Base-by-base conservation (phyloP, 2,797 vertebrate species). In the Nyctibius grandis region DNA sequence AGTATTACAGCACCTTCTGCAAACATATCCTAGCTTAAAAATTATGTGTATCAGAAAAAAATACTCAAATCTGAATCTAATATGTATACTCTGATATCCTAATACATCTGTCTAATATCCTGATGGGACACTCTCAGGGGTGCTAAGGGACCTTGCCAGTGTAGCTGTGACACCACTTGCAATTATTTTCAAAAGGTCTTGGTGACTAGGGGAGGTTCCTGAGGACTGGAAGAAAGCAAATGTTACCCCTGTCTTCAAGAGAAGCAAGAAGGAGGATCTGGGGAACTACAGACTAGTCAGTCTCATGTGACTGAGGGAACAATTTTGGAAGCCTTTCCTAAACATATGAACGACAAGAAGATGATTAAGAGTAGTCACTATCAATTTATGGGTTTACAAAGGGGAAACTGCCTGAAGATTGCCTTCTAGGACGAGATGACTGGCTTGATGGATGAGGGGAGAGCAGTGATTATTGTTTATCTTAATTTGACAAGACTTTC, bases 21-120 rank as follows among this genome's bases (percentile, higher is more conserved):
- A 95, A 88, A 88, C 31, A 31, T 42, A 93, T 53, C 12, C 70
- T 70, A 90, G 36, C 26, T 93, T 70, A 65, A 91, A 93, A 94
- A 77, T 36, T 0, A 10, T 23, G 50, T n/a, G 4, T 26, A 64
- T 36, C 6, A 23, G 54, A 12, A 70, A 50, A 61, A 54, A 59
- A 63, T 3, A 36, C 14, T 60, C 5, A 60, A 72, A 90, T 89
- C 17, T 68, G 26, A 79, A 56, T 61, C 40, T 85, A 83, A 42
- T 38, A 40, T 1, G 1, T 90, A 38, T 80, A 20, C n/a, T 79
- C 15, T 50, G 50, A 45, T 89, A 79, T 54, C 28, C 74, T 33
- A 74, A 36, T 54, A 50, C 17, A n/a, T 23, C 16, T 53, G 45
- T 36, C 15, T 82, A 50, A 73, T 19, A 61, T 65, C 34, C 47